phyloP scores from a whole-genome alignment of 2,113 vertebrate genomes.

The Neolamprologus toae region DNA sequence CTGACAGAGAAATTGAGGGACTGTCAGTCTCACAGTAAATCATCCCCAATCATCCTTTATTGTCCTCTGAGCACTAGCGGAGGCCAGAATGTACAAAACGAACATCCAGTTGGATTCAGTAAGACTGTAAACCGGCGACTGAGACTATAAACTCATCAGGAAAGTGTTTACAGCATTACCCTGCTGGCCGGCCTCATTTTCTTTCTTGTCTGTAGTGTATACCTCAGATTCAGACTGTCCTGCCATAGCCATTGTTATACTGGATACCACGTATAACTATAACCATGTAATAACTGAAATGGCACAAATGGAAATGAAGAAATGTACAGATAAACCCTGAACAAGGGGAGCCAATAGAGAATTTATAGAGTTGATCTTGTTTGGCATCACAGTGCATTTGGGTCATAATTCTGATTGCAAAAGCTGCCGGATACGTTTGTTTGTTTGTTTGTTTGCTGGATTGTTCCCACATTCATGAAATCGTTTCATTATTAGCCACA shows the following conservation, averaged over 20 bases:
- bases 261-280: neutral
- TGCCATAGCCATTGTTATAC: neutral
- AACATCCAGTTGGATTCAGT: neutral
- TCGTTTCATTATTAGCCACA: neutral
- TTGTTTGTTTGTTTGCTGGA: neutral
- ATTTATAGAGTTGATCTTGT: neutral
- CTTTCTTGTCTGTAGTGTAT: neutral
- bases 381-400: neutral
- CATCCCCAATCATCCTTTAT: neutral
- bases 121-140: rapidly evolving
- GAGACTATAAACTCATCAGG: neutral
- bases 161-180: neutral
- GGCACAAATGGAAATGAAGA: neutral
- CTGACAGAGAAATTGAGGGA: neutral
- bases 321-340: neutral
- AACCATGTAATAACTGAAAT: neutral
- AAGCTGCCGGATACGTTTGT: rapidly evolving
- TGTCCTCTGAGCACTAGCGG: neutral
- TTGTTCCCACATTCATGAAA: neutral
- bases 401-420: neutral
- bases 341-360: neutral
- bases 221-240: neutral
- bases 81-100: neutral
- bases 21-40: neutral
- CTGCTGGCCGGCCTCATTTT: neutral